phyloP scores from a whole-genome alignment of 2,888 invertebrate genomes.

The Eumacrocentrus americanus region DNA sequence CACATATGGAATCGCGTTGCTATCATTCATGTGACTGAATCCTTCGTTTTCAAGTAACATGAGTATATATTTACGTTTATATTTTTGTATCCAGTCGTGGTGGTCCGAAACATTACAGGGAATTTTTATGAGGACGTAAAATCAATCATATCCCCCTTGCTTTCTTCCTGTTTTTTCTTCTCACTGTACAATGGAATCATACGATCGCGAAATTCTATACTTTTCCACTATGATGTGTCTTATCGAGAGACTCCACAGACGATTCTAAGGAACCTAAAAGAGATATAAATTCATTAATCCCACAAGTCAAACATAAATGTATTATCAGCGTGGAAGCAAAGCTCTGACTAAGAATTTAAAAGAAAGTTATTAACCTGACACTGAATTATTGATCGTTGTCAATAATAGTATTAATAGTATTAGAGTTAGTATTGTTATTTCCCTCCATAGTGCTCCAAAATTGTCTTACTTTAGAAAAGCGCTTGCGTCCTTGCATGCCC shows the following conservation, averaged over 20 bases:
- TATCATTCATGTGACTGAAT: too few relatives aligned
- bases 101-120: background rate
- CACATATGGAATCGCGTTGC: background rate
- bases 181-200: conserved; percentile 38
- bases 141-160: background rate
- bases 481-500: conserved; percentile 60
- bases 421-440: conserved; percentile 43
- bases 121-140: background rate
- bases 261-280: conserved; percentile 58
- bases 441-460: conserved; percentile 62
- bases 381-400: conserved; percentile 15
- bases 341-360: background rate
- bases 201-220: conserved; percentile 44
- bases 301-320: background rate
- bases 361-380: conserved; percentile 12
- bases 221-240: conserved; percentile 55
- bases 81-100: background rate
- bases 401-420: conserved; percentile 20
- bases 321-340: background rate
- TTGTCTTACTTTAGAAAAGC: conserved; percentile 59
- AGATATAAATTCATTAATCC: background rate
- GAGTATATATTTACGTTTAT: background rate
- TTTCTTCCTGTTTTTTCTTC: conserved; percentile 24
- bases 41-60: background rate
- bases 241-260: conserved; percentile 58